Evolutionary conservation across 2,113 vertebrate genomes (phyloP), one percentile per base, ranked within the genome.

Genomic region (Phycodurus eques): DNA sequence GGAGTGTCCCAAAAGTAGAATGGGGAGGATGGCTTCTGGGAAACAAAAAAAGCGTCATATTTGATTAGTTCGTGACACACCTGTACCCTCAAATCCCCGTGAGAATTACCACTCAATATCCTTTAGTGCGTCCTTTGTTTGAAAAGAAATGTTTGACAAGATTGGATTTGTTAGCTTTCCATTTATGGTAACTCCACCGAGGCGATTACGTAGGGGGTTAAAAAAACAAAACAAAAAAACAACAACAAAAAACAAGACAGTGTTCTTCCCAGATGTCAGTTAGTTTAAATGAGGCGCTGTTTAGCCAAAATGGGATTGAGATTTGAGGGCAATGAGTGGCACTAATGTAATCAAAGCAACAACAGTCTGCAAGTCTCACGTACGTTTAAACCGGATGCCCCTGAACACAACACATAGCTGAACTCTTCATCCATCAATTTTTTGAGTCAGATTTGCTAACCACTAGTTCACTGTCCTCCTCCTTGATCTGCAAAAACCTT

Each of bases 51-150:
- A 44, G 68, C 51, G 56, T 14, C 20, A 46, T 77, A 68, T 59
- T 46, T 73, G 69, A 84, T 82, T 67, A 47, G 70, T 69, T 72
- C 73, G 61, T 68, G 67, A 56, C 69, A 57, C 67, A 66, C 56
- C 72, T 53, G 46, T 49, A 62, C 6, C 42, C 42, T 70, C n/a
- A 53, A 1, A 13, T 46, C 70, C 65, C 73, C 17, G 1, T 22
- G 66, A 70, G 64, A 56, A 39, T 66, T 39, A 65, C 79, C 35
- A 15, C 19, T 79, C 78, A 54, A 73, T 68, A 57, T 54, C 54
- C 15, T 61, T 42, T 54, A 85, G 76, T 68, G 76, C 63, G 80
- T 80, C 53, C 47, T 75, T 57, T 78, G 68, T 53, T 53, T 42
- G 35, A 2, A 14, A 47, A 39, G 44, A 59, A 42, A 20, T 15